Percentiles rank a stretch among this genome's conserved stretches.
Evolutionary conservation across 1,140 invertebrate genomes (phyloP).

Genomic region (Pollicipes pollicipes): DNA sequence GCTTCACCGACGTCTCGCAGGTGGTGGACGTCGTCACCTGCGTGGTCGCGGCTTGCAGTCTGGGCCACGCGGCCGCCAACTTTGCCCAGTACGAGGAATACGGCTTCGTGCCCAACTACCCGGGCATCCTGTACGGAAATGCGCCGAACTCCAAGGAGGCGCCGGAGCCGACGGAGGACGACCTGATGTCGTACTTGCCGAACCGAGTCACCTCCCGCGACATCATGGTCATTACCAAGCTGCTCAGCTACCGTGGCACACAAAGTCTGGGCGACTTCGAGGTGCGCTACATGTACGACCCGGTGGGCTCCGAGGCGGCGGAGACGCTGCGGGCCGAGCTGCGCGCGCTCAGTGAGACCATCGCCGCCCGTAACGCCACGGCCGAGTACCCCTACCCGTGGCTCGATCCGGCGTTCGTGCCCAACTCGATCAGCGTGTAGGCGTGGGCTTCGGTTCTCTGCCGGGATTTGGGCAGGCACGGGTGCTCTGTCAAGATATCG

Average conservation of each 20-base stretch:
- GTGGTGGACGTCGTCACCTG: constrained; percentile 26
- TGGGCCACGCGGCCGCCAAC: constrained; percentile 31
- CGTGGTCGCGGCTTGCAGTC: constrained; percentile 30
- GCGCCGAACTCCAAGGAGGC: constrained; percentile 29
- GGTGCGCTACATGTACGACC: constrained; percentile 32
- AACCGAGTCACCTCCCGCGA: constrained; percentile 29
- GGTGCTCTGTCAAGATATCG: no score
- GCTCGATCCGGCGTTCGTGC: constrained; percentile 29
- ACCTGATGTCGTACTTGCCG: constrained; percentile 27
- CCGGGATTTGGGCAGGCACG: no score
- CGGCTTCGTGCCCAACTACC: constrained; percentile 33
- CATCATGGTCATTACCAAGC: constrained; percentile 33
- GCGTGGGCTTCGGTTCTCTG: no score
- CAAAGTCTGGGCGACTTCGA: constrained; percentile 33
- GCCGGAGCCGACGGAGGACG: constrained; percentile 23
- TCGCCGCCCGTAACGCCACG: constrained; percentile 24
- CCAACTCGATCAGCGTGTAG: constrained; percentile 31
- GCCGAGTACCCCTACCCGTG: constrained; percentile 24
- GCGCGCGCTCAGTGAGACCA: constrained; percentile 23
- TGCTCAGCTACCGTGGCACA: constrained; percentile 30
- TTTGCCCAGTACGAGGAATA: constrained; percentile 31
- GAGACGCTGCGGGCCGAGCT: constrained; percentile 28
- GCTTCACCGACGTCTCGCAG: constrained; percentile 24
- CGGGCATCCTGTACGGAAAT: constrained; percentile 25
- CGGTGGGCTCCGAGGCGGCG: constrained; percentile 26